phyloP scores from a whole-genome alignment of 2,888 invertebrate genomes.

The Noctua fimbriata region DNA sequence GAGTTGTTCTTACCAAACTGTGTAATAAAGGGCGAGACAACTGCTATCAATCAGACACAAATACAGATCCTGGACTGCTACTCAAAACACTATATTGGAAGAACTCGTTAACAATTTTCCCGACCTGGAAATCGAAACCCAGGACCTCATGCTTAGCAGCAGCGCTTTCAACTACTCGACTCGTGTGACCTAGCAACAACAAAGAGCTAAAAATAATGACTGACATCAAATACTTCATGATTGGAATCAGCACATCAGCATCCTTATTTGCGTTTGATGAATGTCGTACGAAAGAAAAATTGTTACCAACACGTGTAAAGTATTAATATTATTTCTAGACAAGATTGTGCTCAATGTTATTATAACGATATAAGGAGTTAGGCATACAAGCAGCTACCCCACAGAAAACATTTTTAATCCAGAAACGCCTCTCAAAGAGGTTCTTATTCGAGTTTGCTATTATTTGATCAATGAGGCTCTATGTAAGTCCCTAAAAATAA shows the following conservation, averaged over 20 bases:
- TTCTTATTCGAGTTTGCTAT: background rate
- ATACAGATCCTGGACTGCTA: background rate
- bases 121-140: background rate
- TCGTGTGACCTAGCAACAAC: background rate
- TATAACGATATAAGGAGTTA: background rate
- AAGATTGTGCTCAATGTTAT: background rate
- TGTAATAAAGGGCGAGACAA: background rate
- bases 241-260: background rate
- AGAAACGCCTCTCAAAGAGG: conserved; percentile 1
- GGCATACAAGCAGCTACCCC: background rate
- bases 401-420: background rate
- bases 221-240: background rate
- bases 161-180: background rate
- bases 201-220: background rate
- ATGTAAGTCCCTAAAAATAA: background rate
- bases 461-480: conserved; percentile 7
- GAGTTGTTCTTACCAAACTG: no score
- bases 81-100: background rate
- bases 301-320: conserved; percentile 3
- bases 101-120: background rate
- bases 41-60: background rate
- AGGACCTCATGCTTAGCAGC: background rate
- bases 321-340: background rate
- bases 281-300: background rate
- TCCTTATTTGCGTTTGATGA: background rate